Evolutionary conservation across 2,113 vertebrate genomes (phyloP).

Genomic region (Sebastes schlegelii): DNA sequence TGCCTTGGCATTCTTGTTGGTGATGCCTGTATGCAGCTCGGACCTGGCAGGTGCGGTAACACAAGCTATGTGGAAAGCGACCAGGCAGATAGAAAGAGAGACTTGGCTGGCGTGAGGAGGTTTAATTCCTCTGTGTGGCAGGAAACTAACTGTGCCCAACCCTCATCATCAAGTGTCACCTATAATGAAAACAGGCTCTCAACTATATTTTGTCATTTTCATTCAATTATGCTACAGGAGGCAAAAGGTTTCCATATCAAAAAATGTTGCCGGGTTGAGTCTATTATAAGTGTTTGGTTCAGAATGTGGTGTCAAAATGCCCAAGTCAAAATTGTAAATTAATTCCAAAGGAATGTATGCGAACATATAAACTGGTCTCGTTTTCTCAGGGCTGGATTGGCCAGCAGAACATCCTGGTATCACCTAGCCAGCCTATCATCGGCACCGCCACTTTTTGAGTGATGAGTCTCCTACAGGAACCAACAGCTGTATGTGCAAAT

Average conservation of each 20-base stretch:
- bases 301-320: slow-evolving; percentile 40
- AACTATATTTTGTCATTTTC: slow-evolving; percentile 22
- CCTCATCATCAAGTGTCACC: slow-evolving; percentile 10
- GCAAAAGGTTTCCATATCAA: neutral
- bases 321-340: slow-evolving; percentile 31
- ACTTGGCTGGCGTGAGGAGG: slow-evolving; percentile 26
- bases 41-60: slow-evolving; percentile 24
- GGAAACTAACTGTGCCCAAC: slow-evolving; percentile 17
- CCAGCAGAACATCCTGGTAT: slow-evolving; percentile 66
- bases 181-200: slow-evolving; percentile 36
- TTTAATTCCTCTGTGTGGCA: slow-evolving; percentile 45
- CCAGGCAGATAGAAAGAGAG: slow-evolving; percentile 35
- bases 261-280: slow-evolving; percentile 10
- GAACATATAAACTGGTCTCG: slow-evolving; percentile 40
- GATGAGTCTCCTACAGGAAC: slow-evolving; percentile 99
- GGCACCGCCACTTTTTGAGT: slow-evolving; percentile 88
- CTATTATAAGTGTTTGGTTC: slow-evolving; percentile 20
- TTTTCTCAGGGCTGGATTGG: slow-evolving; percentile 52
- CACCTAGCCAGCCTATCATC: slow-evolving; percentile 77
- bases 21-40: neutral
- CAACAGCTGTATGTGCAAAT: slow-evolving; percentile 99
- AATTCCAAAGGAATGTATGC: slow-evolving; percentile 40
- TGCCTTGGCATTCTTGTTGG: neutral
- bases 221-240: slow-evolving; percentile 2
- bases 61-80: slow-evolving; percentile 39